Evolutionary conservation across 2,113 vertebrate genomes (phyloP).

Genomic region (Podocnemis expansa): DNA sequence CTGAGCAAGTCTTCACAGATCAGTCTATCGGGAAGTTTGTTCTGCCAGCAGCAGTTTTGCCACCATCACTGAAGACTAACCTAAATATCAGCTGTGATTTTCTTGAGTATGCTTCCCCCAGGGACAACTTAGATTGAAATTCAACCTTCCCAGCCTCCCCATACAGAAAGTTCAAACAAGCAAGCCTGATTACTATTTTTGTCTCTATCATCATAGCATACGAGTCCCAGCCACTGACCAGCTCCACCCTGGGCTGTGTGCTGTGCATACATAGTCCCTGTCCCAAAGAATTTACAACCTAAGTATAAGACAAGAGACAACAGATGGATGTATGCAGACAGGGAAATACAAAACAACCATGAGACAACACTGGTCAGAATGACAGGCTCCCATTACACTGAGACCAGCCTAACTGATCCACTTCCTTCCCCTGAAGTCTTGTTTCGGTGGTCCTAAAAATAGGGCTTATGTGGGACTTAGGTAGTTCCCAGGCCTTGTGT

Average conservation of each 20-base stretch:
- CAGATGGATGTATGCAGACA: neutral
- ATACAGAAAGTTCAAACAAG: neutral
- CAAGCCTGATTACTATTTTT: neutral
- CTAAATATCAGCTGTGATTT: neutral
- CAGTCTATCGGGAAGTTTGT: no score
- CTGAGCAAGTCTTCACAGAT: no score
- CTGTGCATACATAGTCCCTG: neutral
- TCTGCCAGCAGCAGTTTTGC: no score
- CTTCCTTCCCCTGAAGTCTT: neutral
- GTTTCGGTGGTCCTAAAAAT: neutral
- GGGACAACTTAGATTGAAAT: neutral
- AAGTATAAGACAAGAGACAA: neutral
- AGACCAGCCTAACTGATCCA: neutral
- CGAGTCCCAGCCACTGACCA: neutral
- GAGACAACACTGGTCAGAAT: neutral
- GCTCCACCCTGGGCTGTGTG: neutral
- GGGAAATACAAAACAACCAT: neutral
- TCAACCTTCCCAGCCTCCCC: neutral
- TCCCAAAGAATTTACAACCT: neutral
- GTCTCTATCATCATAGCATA: neutral
- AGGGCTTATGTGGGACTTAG: neutral
- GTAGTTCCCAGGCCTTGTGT: neutral
- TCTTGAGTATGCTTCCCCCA: fast-evolving
- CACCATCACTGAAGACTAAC: no score
- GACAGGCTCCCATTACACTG: neutral